These are phyloP conservation scores for Drosophila pectinifera DNA, from an alignment of 1,140 invertebrate species.

Conservation along the genomic window DNA sequence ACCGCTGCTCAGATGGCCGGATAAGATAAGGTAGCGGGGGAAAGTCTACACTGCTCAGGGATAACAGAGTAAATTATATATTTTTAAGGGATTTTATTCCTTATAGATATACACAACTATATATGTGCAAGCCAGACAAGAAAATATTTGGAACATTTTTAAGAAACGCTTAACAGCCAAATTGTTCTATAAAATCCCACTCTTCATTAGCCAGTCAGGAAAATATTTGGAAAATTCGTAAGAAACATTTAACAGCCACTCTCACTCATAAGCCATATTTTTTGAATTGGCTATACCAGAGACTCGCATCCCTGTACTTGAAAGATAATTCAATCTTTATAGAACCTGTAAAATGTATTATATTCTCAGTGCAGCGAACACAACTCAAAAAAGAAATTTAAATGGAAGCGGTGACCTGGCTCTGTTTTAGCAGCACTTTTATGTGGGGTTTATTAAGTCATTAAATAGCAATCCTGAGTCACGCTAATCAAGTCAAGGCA, in stretches of 20 bases:
- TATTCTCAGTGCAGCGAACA: background rate
- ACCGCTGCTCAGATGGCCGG: slow-evolving; percentile 16
- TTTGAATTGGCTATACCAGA: no score
- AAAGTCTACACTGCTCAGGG: background rate
- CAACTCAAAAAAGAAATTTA: slow-evolving; percentile 19
- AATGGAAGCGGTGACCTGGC: background rate
- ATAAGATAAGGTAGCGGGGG: slow-evolving; percentile 24
- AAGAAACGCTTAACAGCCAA: background rate
- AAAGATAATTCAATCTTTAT: background rate
- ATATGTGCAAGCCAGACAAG: background rate
- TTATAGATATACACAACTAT: no score
- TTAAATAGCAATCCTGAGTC: slow-evolving; percentile 24
- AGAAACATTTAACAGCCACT: background rate
- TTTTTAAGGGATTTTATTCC: no score
- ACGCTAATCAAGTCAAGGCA: slow-evolving; percentile 25
- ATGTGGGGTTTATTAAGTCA: slow-evolving; percentile 30
- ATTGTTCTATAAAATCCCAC: no score
- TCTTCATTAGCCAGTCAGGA: background rate
- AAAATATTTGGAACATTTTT: background rate
- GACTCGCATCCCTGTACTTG: no score
- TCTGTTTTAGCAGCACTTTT: background rate
- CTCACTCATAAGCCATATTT: background rate
- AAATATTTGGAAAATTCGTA: background rate
- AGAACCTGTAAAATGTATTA: background rate
- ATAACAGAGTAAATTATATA: background rate